Evolutionary conservation across 2,888 invertebrate species (phyloP), one percentile per base, ranked within the genome.

Genomic region (Papilio elwesi): DNA sequence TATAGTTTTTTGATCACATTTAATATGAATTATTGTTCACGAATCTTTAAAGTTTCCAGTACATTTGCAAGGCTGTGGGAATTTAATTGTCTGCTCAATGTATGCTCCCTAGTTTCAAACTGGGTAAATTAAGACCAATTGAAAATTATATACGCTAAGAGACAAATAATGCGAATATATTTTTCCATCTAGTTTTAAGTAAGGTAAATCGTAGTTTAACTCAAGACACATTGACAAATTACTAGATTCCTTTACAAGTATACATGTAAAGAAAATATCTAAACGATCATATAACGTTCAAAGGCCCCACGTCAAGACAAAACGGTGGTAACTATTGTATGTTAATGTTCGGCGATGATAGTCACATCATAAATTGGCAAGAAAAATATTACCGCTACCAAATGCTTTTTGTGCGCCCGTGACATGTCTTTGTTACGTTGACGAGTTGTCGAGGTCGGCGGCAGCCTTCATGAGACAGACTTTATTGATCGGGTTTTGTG

Each of bases 281-380:
- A 10, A 47, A 43, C 6, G 43, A 64, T 48, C 69, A 51, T 65
- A 57, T 47, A 65, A 55, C 59, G 51, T 69, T 73, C 43, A 65
- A 70, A 73, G 69, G 53, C 11, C 43, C 43, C 57, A 64, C 43
- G 52, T 53, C 53, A 13, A 47, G 52, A 70, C 69, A 65, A 47
- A 66, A 49, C 64, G 26, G 68, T 47, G 65, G 43, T 13, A 11
- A 47, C 70, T 48, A 73, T 73, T 73, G 73, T 73, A 73, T 73
- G 69, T 66, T 66, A 73, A 73, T 73, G 15, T 26, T 10, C 4
- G 13, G 62, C 69, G 53, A 73, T 70, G 70, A 73, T 67, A 70
- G 73, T 53, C 73, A 59, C 73, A 73, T 73, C 66, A 73, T 66
- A 73, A 69, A 48, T 73, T 70, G 73, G 70, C 73, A 70, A 53